These are phyloP conservation scores for Penaeus japonicus DNA, from an alignment of 1,140 invertebrate genomes.

Conservation along the genomic window DNA sequence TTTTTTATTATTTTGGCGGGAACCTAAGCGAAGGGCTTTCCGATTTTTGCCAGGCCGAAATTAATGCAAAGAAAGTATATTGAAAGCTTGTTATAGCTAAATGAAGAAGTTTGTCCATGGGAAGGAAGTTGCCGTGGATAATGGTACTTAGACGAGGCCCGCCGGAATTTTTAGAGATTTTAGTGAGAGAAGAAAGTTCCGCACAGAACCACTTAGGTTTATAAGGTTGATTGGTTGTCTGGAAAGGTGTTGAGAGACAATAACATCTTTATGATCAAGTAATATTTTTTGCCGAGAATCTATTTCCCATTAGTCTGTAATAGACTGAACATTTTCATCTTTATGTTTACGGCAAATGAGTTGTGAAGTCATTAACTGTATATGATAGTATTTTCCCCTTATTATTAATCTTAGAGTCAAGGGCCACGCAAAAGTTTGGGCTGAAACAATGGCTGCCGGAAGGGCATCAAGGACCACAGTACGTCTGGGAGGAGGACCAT, in stretches of 20 bases:
- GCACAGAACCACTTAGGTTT: slow-evolving; percentile 41
- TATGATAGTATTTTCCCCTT: too few species aligned
- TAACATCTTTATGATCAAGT: too few species aligned
- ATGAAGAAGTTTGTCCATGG: slow-evolving; percentile 54
- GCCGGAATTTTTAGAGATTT: slow-evolving; percentile 41
- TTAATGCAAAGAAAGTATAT: slow-evolving; percentile 57
- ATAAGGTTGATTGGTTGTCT: slow-evolving; percentile 39
- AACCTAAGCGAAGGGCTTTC: slow-evolving; percentile 42
- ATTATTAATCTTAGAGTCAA: too few species aligned
- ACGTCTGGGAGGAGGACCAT: too few species aligned
- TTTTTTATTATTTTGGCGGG: slow-evolving; percentile 43
- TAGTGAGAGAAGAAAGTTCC: slow-evolving; percentile 39
- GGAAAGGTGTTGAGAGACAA: background rate
- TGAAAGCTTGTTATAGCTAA: slow-evolving; percentile 56
- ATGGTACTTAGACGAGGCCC: slow-evolving; percentile 53
- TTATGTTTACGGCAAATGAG: too few species aligned
- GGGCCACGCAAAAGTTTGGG: too few species aligned
- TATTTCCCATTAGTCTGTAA: too few species aligned
- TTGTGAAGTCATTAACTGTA: too few species aligned
- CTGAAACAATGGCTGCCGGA: too few species aligned
- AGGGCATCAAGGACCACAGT: too few species aligned
- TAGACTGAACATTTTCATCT: too few species aligned
- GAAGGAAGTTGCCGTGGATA: slow-evolving; percentile 50
- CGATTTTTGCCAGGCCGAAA: slow-evolving; percentile 38
- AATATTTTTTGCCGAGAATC: too few species aligned